Evolutionary conservation across 2,888 invertebrate species (phyloP).

Genomic region (Megalurothrips usitatus): DNA sequence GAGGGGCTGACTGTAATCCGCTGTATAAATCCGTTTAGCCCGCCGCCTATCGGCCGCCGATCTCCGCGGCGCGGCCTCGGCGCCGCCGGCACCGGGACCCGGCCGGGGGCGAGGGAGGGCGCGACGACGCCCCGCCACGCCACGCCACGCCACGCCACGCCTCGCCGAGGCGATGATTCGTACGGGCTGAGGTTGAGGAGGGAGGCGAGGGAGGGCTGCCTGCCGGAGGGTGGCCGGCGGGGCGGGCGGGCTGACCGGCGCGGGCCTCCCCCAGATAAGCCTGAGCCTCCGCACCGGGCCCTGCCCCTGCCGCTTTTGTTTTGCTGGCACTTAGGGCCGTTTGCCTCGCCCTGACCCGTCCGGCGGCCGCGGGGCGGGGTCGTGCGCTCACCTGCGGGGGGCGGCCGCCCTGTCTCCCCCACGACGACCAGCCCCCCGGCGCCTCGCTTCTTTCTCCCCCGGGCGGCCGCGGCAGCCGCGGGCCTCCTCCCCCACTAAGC

Average conservation of each 20-base stretch:
- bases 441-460: not conserved
- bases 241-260: slow-evolving; percentile 27
- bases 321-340: too few species aligned
- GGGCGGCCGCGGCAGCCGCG: not conserved
- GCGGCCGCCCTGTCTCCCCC: too few species aligned
- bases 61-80: slow-evolving; percentile 35
- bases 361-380: too few species aligned
- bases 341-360: too few species aligned
- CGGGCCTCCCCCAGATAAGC: too few species aligned
- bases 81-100: slow-evolving; percentile 30
- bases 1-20: slow-evolving; percentile 34
- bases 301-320: too few species aligned
- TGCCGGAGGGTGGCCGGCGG: slow-evolving; percentile 36
- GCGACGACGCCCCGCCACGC: too few species aligned
- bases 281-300: too few species aligned
- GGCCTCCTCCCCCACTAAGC: not conserved
- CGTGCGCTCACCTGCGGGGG: too few species aligned
- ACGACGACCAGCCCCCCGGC: too few species aligned
- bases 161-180: too few species aligned
- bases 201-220: not conserved
- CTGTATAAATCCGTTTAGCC: slow-evolving; percentile 30
- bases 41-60: slow-evolving; percentile 31
- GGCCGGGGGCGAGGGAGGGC: not conserved
- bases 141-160: too few species aligned
- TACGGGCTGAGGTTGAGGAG: not conserved